Conservation (phyloP, 2,888 invertebrate species). For the Subacronicta megacephala region DNA sequence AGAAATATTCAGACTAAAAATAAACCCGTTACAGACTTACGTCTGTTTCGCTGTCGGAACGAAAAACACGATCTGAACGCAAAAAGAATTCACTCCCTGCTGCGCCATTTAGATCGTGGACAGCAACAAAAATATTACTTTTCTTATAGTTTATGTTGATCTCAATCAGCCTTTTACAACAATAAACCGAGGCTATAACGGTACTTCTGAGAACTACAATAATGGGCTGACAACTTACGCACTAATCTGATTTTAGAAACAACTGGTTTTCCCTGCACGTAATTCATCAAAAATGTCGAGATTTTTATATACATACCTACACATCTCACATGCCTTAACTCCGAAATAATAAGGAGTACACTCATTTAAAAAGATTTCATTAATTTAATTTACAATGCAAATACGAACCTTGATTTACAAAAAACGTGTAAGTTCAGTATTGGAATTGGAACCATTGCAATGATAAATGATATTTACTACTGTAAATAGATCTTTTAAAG, state of each 20-base stretch:
- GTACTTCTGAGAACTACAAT: conserved; percentile 36
- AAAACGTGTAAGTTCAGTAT: too few relatives aligned
- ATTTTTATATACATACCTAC: conserved; percentile 1
- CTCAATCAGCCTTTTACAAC: conserved; percentile 28
- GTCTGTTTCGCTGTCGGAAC: not conserved
- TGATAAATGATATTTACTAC: too few relatives aligned
- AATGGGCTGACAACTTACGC: conserved; percentile 52
- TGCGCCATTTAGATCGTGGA: conserved; percentile 15
- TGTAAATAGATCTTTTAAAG: too few relatives aligned
- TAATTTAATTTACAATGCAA: too few relatives aligned
- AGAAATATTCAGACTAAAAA: not conserved
- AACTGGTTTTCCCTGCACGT: conserved; percentile 36
- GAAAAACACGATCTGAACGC: not conserved
- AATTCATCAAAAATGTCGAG: conserved; percentile 22
- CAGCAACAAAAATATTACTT: conserved; percentile 15
- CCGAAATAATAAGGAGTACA: too few relatives aligned
- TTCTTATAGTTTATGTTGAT: conserved; percentile 15
- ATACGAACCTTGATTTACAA: too few relatives aligned
- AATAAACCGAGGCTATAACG: conserved; percentile 21
- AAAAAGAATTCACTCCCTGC: conserved; percentile 27
- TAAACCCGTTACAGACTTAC: not conserved
- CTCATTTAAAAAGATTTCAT: too few relatives aligned
- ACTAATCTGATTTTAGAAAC: conserved; percentile 39
- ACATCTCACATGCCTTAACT: too few relatives aligned
- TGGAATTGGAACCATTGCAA: too few relatives aligned